These are phyloP conservation scores for Sarcophaga rosellei DNA, from an alignment of 2,888 invertebrate species.

Conservation along the genomic window DNA sequence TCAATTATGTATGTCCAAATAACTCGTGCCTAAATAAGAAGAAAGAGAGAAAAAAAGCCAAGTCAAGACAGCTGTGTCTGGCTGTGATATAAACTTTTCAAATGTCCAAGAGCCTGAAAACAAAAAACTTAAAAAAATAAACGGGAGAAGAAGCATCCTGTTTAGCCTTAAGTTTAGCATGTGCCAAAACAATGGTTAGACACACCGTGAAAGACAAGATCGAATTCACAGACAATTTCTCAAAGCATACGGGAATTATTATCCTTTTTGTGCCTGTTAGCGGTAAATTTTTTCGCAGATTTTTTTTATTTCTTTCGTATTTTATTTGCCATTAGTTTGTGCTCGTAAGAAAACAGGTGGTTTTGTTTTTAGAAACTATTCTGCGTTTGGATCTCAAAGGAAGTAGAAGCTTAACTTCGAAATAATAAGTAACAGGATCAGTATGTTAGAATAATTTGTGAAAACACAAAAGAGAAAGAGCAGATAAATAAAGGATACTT, in stretches of 20 bases:
- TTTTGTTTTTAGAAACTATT: neutral
- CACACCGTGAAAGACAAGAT: conserved; percentile 13
- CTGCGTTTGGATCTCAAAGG: neutral
- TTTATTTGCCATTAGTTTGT: neutral
- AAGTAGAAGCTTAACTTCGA: neutral
- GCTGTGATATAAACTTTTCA: conserved; percentile 26
- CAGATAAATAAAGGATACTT: neutral
- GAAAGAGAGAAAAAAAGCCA: neutral
- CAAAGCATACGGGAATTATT: conserved; percentile 41
- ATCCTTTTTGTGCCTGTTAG: conserved; percentile 67
- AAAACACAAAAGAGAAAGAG: neutral
- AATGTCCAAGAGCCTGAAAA: neutral
- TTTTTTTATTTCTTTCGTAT: conserved; percentile 6
- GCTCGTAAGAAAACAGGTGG: conserved; percentile 13
- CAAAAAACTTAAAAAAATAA: neutral
- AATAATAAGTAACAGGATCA: conserved; percentile 5
- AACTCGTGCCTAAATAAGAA: conserved; percentile 45
- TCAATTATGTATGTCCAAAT: conserved; percentile 56
- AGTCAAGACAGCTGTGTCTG: conserved; percentile 61
- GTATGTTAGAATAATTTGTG: conserved; percentile 13
- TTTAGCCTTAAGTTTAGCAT: conserved; percentile 68
- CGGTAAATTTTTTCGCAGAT: conserved; percentile 67
- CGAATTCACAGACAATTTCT: conserved; percentile 61
- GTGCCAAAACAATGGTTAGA: conserved; percentile 57
- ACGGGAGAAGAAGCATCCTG: conserved; percentile 60